Base-by-base conservation (phyloP, 92 coral and sea anemone genomes). In the Phymanthus crucifer region DNA sequence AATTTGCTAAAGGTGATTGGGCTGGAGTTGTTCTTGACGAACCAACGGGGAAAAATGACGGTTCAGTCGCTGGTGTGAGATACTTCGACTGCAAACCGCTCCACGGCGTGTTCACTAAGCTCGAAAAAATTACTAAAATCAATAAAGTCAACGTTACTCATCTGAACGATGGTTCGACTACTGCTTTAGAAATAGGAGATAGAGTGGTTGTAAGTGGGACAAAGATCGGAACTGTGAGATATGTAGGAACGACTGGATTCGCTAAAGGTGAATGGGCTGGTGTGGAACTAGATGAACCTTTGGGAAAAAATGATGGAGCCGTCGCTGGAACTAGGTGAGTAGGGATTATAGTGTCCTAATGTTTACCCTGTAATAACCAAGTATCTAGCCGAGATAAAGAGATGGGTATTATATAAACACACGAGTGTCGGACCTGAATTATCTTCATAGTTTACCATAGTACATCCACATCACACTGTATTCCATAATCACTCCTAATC, bases 241-340 rank as follows among this genome's bases (percentile, higher is more conserved):
- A 93, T 54, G 78, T 93, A 19, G 99, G 99, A 67, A 94, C 90
- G 32, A 96, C 99, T 3, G 99, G 93, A 58, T 96, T 96, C 73
- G 98, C 99, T 1, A 96, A 96, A 66, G 99, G 99, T 21, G 94
- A 93, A 31, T 96, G 99, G 99, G 97, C 93, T 32, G 99, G 99
- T 0, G 84, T 96, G 1, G 99, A 96, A 66, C 86, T 96, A 4
- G 94, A 96, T 19, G 99, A 96, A 81, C 93, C 99, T 12, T 76
- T 91, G 68, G 99, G 99, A 6, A 96, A 96, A 74, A 96, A 96
- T 64, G 99, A 96, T 66, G 99, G 99, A 29, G 99, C 99, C 1
- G 99, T 96, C 21, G 99, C 99, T 9, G 99, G 99, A 33, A 96
- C 91, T 57, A 91, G 99, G n/a, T n/a, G n/a, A n/a, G 99, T 96